These are phyloP conservation scores for Limenitis camilla DNA, from an alignment of 2,888 invertebrate genomes.

Conservation along the genomic window DNA sequence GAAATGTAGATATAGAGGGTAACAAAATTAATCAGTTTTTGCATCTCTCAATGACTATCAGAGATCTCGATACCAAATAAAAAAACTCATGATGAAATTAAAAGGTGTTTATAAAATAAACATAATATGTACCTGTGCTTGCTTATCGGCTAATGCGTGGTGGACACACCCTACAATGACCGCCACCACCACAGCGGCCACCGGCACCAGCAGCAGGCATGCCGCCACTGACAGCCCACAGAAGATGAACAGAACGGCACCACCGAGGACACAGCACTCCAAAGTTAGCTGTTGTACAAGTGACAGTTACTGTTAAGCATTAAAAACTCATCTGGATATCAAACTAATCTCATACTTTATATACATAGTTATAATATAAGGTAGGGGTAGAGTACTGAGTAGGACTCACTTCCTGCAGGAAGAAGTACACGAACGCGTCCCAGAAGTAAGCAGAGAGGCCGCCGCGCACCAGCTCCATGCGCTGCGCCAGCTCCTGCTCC, in stretches of 20 bases:
- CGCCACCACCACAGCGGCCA: constrained; percentile 27
- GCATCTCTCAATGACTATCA: no score
- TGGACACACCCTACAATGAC: constrained; percentile 25
- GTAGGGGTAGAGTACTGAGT: no score
- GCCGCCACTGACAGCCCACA: constrained; percentile 64
- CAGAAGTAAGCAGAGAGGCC: constrained; percentile 31
- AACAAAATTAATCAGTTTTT: neutral
- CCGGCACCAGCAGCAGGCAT: constrained; percentile 30
- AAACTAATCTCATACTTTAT: no score
- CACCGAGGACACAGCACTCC: constrained; percentile 68
- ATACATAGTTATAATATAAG: no score
- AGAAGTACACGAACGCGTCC: constrained; percentile 43
- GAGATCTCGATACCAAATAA: no score
- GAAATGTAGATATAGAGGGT: neutral
- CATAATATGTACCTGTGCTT: constrained; percentile 27
- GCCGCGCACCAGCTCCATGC: constrained; percentile 35
- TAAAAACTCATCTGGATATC: no score
- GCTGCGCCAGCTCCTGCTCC: constrained; percentile 33
- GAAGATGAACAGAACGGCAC: constrained; percentile 81
- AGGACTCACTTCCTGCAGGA: constrained; percentile 45
- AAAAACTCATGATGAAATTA: no score
- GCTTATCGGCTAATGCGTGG: constrained; percentile 24
- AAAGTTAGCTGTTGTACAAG: constrained; percentile 38
- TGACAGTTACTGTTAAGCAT: no score
- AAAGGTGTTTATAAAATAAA: no score